phyloP scores from a whole-genome alignment of 1,140 invertebrate genomes.

The Yoshiicerus persimilis region DNA sequence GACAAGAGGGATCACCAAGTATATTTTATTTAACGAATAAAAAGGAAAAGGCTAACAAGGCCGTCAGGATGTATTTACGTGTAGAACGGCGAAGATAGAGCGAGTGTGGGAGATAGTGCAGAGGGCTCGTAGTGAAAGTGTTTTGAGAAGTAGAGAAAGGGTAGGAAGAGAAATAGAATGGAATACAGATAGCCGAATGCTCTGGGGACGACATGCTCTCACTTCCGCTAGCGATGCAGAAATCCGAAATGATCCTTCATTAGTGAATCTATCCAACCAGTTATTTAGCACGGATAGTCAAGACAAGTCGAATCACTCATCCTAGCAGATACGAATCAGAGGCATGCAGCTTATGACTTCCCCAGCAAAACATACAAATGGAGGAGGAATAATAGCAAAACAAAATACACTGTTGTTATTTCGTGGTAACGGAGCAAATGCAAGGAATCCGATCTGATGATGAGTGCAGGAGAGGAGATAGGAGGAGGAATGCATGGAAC shows the following conservation, averaged over 20 bases:
- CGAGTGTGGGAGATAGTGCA: background rate
- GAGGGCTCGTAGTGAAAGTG: background rate
- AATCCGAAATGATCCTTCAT: slow-evolving; percentile 24
- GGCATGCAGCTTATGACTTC: background rate
- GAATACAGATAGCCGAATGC: background rate
- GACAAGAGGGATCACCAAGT: too few species aligned
- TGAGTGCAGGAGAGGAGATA: background rate
- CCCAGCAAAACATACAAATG: background rate
- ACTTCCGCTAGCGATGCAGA: slow-evolving; percentile 23
- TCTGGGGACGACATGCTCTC: background rate
- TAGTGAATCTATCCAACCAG: background rate
- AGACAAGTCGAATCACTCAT: background rate
- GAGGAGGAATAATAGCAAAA: background rate
- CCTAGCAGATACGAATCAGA: background rate
- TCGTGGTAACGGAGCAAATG: background rate
- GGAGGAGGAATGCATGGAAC: background rate
- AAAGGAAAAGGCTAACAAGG: too few species aligned
- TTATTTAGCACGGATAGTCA: slow-evolving; percentile 11
- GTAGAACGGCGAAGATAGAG: background rate
- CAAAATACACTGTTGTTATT: background rate
- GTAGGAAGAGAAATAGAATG: background rate
- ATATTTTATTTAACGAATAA: too few species aligned
- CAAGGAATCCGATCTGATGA: background rate
- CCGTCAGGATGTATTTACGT: too few species aligned
- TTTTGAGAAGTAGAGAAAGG: background rate